Base-by-base conservation (phyloP, 2,113 vertebrate species). In the Dromiciops gliroides region DNA sequence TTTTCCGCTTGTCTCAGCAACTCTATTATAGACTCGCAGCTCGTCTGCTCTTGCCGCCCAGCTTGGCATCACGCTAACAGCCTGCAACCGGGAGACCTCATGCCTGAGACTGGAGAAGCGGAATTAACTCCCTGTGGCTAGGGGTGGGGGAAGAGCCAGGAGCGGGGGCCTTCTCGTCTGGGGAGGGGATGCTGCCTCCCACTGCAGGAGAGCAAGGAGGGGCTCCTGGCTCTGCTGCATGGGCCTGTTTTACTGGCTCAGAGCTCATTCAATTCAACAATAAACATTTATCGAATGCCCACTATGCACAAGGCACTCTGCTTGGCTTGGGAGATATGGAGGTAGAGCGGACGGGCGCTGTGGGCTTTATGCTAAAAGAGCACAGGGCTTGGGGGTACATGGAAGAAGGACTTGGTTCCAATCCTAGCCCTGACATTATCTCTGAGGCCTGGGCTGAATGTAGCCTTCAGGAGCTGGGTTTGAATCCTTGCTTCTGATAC, bases 1-100 rank as follows among this genome's bases (percentile, higher is more conserved):
- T 97, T 75, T 95, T 96, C 95, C 90, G 95, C 97, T 97, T 97
- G 97, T 97, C 94, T 97, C 97, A 97, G 97, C 97, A 97, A 96
- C 95, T 97, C 96, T 96, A 96, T 97, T 95, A 97, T 93, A 94
- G 95, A 91, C 91, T 1, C 0, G 14, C 94, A 95, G 96, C 96
- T 93, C 28, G 92, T 95, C 37, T 96, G 93, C 97, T 95, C 97
- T 95, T 60, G 75, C 95, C 48, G 88, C 96, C 95, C 97, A 96
- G 97, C 97, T 96, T 96, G 97, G 97, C 97, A 96, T 94, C 94
- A 0, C 12, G 90, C 97, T 97, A 93, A 97, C 97, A 96, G 97
- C 97, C 95, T 93, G 96, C 22, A 0, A 90, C 16, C 0, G 50
- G 96, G 93, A 60, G 93, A 97, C 96, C 97, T 94, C 95, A 95